Conservation (phyloP, 1,140 invertebrate species). For the Drosophila pseudoananassae region DNA sequence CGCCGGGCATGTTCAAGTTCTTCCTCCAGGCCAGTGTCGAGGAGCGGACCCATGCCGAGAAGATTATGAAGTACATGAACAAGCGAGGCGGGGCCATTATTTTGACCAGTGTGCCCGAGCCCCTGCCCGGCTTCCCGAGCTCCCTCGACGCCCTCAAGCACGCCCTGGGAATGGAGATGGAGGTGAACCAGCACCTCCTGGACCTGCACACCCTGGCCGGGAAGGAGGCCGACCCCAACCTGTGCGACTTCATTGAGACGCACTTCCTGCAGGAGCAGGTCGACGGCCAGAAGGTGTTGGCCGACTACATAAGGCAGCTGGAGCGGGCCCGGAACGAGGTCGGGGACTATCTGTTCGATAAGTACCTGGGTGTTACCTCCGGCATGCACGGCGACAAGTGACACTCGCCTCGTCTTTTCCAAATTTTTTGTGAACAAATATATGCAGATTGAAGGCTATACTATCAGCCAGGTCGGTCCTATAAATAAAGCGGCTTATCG, state of each 20-base stretch:
- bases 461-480: slow-evolving; percentile 44
- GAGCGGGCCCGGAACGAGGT: slow-evolving; percentile 89
- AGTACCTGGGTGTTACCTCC: slow-evolving; percentile 62
- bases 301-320: slow-evolving; percentile 89
- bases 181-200: slow-evolving; percentile 90
- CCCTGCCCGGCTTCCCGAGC: slow-evolving; percentile 87
- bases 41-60: slow-evolving; percentile 91
- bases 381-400: slow-evolving; percentile 37
- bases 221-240: slow-evolving; percentile 88
- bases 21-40: slow-evolving; percentile 90
- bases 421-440: not conserved
- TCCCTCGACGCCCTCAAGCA: slow-evolving; percentile 88
- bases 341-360: slow-evolving; percentile 91
- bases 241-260: slow-evolving; percentile 90
- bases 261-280: slow-evolving; percentile 91
- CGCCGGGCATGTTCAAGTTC: slow-evolving; percentile 89
- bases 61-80: slow-evolving; percentile 92
- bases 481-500: slow-evolving; percentile 69
- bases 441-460: not conserved
- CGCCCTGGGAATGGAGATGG: slow-evolving; percentile 91
- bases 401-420: not conserved
- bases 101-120: slow-evolving; percentile 86
- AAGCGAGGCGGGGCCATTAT: slow-evolving; percentile 90
- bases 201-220: slow-evolving; percentile 88
- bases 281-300: slow-evolving; percentile 90